phyloP scores from a whole-genome alignment of 2,888 invertebrate species.

The Melangyna quadrimaculata region DNA sequence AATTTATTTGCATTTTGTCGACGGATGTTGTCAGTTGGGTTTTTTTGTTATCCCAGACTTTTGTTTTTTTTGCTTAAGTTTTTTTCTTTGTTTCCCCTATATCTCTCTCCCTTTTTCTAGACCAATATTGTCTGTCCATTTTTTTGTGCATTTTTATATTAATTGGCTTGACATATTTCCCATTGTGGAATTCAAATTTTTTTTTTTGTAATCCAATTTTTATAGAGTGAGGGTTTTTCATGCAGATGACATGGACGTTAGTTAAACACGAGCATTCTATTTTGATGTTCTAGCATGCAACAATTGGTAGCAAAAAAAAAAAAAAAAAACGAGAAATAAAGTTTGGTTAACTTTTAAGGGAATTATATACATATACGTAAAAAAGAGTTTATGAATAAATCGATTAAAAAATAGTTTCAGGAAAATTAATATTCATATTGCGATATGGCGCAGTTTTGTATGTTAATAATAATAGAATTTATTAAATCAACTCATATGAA shows the following conservation, averaged over 20 bases:
- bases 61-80: neutral
- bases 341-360: neutral
- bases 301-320: neutral
- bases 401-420: neutral
- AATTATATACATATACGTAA: no score
- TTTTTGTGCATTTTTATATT: neutral
- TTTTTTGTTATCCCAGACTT: neutral
- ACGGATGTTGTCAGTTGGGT: constrained; percentile 23
- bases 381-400: neutral
- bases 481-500: neutral
- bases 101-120: neutral
- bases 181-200: constrained; percentile 25
- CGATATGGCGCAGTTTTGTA: neutral
- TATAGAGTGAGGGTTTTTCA: neutral
- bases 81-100: neutral
- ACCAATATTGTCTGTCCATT: neutral
- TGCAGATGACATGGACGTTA: constrained; percentile 2
- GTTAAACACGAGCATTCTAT: neutral
- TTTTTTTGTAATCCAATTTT: constrained; percentile 28
- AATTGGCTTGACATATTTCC: constrained; percentile 23
- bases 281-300: neutral
- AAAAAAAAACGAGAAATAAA: no score
- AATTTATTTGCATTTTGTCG: constrained; percentile 40
- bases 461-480: neutral
- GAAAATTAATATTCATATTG: neutral